Conservation (phyloP, 2,888 invertebrate species). For the Romanomermis culicivorax region DNA sequence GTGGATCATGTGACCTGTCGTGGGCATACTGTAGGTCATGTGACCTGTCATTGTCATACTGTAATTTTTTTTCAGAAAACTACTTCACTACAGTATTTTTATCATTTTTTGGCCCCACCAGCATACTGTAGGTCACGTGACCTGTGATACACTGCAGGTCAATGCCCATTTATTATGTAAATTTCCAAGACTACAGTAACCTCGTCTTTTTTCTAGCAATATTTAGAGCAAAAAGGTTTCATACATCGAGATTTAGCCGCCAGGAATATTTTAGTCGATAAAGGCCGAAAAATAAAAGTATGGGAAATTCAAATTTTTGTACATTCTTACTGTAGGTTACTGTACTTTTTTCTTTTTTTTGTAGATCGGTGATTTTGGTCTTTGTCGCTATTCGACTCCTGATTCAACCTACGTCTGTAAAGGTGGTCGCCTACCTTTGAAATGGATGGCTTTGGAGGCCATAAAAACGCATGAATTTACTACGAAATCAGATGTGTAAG, state of each 20-base stretch:
- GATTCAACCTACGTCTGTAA: conserved; percentile 19
- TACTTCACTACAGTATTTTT: too few species aligned
- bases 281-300: conserved; percentile 36
- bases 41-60: too few species aligned
- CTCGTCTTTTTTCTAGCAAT: conserved; percentile 19
- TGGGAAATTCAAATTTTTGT: not conserved
- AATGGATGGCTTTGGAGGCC: conserved; percentile 34
- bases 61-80: too few species aligned
- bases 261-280: conserved; percentile 25
- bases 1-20: too few species aligned
- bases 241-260: conserved; percentile 28
- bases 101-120: too few species aligned
- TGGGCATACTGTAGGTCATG: too few species aligned
- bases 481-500: conserved; percentile 32
- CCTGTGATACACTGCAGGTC: not conserved
- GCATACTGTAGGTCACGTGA: not conserved
- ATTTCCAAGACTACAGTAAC: not conserved
- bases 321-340: not conserved
- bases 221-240: conserved; percentile 25
- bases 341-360: not conserved
- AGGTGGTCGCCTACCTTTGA: conserved; percentile 28
- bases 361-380: conserved; percentile 24
- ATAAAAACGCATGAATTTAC: conserved; percentile 32
- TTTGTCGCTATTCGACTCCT: conserved; percentile 25
- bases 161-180: not conserved